These are phyloP conservation scores for Drosophila demipolita DNA, from an alignment of 2,888 invertebrate genomes.

Conservation along the genomic window DNA sequence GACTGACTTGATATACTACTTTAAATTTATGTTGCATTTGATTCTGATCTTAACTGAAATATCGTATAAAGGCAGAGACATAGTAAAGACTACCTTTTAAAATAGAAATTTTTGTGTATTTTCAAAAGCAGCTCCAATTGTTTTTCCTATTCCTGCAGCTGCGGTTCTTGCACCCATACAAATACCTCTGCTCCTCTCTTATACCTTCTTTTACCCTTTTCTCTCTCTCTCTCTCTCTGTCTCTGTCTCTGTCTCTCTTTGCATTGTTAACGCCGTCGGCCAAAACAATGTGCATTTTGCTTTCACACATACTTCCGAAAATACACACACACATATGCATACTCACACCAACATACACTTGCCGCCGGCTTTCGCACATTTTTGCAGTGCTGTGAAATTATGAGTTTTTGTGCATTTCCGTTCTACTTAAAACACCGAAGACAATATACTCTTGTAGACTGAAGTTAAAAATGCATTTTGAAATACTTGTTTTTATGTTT, in stretches of 20 bases:
- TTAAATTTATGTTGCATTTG: background rate
- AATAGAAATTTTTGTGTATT: background rate
- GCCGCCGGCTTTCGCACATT: conserved; percentile 23
- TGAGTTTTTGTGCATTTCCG: conserved; percentile 36
- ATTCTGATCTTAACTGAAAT: background rate
- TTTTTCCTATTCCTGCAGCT: conserved; percentile 1
- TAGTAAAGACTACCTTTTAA: background rate
- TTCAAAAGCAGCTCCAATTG: conserved; percentile 2
- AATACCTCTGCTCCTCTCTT: background rate
- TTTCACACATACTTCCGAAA: conserved; percentile 32
- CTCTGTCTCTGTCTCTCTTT: background rate
- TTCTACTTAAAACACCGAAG: conserved; percentile 13
- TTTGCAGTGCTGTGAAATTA: conserved; percentile 49
- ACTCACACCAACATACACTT: background rate
- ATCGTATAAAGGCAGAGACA: background rate
- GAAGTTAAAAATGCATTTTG: background rate
- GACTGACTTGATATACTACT: conserved; percentile 5
- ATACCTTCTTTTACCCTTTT: background rate
- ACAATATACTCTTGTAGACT: background rate
- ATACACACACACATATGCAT: background rate
- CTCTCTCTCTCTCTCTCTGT: background rate
- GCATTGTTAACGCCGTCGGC: conserved; percentile 32
- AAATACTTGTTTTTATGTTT: background rate
- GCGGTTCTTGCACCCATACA: background rate
- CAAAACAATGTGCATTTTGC: conserved; percentile 45